Evolutionary conservation across 2,797 vertebrate species (phyloP).

Genomic region (Argyrosomus regius): DNA sequence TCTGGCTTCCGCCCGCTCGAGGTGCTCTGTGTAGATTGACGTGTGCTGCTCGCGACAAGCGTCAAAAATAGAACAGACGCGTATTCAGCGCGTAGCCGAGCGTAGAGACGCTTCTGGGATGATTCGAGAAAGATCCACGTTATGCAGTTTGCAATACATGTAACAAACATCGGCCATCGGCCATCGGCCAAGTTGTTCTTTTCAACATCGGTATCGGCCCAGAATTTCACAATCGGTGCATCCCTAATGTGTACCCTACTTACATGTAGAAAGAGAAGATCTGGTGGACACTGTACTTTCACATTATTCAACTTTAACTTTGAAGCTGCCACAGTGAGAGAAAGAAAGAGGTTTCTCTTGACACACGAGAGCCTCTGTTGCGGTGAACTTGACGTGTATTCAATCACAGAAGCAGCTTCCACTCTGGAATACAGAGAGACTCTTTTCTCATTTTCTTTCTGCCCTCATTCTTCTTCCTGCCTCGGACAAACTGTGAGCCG

Average conservation of each 20-base stretch:
- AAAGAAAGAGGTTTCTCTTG: conserved; percentile 41
- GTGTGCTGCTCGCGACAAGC: no score
- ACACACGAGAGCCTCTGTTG: conserved; percentile 43
- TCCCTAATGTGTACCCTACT: not conserved
- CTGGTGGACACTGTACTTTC: conserved; percentile 6
- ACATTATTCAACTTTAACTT: conserved; percentile 26
- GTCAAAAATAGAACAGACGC: no score
- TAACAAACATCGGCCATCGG: no score
- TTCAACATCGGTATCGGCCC: no score
- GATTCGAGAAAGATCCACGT: no score
- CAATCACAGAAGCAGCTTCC: conserved; percentile 48
- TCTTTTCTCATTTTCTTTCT: conserved; percentile 13
- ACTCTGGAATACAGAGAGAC: conserved; percentile 54
- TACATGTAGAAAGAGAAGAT: conserved; percentile 5
- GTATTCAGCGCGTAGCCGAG: no score
- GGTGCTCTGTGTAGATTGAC: no score
- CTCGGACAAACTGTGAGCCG: conserved; percentile 25
- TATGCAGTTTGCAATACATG: no score
- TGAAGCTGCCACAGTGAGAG: conserved; percentile 28
- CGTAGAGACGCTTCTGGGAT: no score
- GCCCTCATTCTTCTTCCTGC: conserved; percentile 44
- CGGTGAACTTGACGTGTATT: conserved; percentile 54
- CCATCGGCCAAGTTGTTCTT: no score
- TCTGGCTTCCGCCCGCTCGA: no score
- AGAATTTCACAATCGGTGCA: no score